Conservation (phyloP, 2,113 vertebrate genomes). For the Sinosuthora webbiana region DNA sequence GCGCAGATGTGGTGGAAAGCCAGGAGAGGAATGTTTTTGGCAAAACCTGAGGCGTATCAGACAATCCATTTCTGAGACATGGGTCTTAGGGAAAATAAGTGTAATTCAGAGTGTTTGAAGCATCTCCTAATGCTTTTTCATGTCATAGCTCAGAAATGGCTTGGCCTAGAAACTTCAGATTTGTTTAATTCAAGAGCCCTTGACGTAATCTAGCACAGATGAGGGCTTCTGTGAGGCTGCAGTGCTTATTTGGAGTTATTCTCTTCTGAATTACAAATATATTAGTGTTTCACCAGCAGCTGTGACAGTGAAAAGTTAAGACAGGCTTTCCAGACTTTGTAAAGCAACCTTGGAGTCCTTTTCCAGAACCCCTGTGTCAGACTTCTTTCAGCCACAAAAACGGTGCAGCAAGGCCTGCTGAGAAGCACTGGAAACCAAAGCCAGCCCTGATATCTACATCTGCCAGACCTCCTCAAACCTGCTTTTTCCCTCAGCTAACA, state of each 20-base stretch:
- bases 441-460: background rate
- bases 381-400: background rate
- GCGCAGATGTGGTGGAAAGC: background rate
- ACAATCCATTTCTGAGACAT: constrained; percentile 43
- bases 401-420: background rate
- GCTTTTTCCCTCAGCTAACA: background rate
- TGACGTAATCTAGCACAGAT: constrained; percentile 68
- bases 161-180: constrained; percentile 75
- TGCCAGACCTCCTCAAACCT: background rate
- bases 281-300: constrained; percentile 38
- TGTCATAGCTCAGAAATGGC: constrained; percentile 64
- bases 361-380: background rate
- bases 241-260: constrained; percentile 60
- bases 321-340: constrained; percentile 26
- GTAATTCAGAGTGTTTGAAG: constrained; percentile 57
- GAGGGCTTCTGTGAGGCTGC: constrained; percentile 55
- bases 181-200: constrained; percentile 71
- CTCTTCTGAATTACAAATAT: constrained; percentile 55
- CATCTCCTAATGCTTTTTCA: constrained; percentile 69
- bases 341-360: constrained; percentile 15
- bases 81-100: constrained; percentile 53
- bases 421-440: background rate
- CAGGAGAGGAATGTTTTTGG: constrained; percentile 1
- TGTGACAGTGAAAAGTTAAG: constrained; percentile 29
- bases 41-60: background rate